These are phyloP conservation scores for Perdita meconis DNA, from an alignment of 2,888 invertebrate species.

Conservation along the genomic window DNA sequence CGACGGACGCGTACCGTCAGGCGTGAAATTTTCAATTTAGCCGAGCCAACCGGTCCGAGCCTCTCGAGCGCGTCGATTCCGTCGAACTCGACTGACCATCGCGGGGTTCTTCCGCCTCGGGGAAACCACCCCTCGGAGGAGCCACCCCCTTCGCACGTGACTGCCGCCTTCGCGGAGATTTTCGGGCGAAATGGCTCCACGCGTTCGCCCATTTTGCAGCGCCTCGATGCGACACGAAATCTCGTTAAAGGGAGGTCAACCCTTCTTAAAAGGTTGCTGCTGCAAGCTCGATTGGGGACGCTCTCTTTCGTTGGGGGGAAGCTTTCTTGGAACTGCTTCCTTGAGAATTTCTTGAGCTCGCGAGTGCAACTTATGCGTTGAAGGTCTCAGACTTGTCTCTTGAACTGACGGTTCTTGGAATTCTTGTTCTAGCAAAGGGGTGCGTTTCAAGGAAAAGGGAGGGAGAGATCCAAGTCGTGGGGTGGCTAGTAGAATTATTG, in stretches of 20 bases:
- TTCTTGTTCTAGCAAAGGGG: no score
- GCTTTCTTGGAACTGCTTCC: background rate
- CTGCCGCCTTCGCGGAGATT: constrained; percentile 28
- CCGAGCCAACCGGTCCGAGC: constrained; percentile 55
- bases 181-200: no score
- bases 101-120: constrained; percentile 52
- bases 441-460: no score
- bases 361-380: no score
- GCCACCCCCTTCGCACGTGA: constrained; percentile 5
- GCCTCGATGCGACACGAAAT: background rate
- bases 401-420: no score
- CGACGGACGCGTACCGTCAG: constrained; percentile 57
- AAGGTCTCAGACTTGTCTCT: no score
- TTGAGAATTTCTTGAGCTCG: background rate
- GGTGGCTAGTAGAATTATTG: no score
- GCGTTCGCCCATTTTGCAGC: no score
- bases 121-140: no score
- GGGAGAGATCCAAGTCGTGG: no score
- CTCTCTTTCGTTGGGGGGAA: no score
- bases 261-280: background rate
- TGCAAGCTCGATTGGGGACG: background rate
- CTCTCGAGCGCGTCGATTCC: constrained; percentile 34
- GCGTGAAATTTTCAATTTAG: constrained; percentile 75
- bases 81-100: constrained; percentile 36
- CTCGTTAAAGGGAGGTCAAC: background rate